These are phyloP conservation scores for Ceraclea dissimilis DNA, from an alignment of 2,888 invertebrate genomes.

Conservation along the genomic window DNA sequence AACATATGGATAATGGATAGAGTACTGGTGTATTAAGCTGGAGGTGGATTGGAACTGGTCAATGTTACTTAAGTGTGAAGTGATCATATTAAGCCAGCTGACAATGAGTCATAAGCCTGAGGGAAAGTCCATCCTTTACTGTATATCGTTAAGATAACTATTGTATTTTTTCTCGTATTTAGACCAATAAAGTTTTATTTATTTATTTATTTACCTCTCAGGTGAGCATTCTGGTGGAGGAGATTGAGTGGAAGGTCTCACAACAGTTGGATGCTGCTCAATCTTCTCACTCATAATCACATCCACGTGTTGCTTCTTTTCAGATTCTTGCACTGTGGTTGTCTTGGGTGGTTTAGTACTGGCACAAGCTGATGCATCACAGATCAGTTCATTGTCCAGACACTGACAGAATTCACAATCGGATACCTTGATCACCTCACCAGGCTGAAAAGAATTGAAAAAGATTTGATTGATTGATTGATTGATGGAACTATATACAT, in stretches of 20 bases:
- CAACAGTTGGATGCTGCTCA: background rate
- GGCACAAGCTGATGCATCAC: constrained; percentile 50
- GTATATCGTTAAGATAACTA: too few relatives aligned
- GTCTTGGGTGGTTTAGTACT: constrained; percentile 2
- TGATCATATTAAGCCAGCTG: too few relatives aligned
- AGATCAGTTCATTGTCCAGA: constrained; percentile 64
- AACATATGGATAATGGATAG: too few relatives aligned
- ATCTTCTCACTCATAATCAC: background rate
- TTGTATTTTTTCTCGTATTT: too few relatives aligned
- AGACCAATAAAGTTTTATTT: too few relatives aligned
- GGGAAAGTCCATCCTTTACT: too few relatives aligned
- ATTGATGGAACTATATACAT: constrained; percentile 18
- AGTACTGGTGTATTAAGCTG: too few relatives aligned
- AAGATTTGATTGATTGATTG: too few relatives aligned
- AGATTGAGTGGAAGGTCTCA: constrained; percentile 34
- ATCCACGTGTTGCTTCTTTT: constrained; percentile 16
- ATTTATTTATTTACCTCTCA: constrained; percentile 36
- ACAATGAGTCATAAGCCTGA: too few relatives aligned
- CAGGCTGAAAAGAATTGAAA: constrained; percentile 49
- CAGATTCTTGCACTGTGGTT: constrained; percentile 18
- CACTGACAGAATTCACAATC: constrained; percentile 74
- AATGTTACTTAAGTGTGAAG: too few relatives aligned
- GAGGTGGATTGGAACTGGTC: too few relatives aligned
- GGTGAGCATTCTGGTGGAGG: constrained; percentile 41
- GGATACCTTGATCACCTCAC: constrained; percentile 50